Conservation (phyloP, 2,113 vertebrate species). For the Perca schrenkii region DNA sequence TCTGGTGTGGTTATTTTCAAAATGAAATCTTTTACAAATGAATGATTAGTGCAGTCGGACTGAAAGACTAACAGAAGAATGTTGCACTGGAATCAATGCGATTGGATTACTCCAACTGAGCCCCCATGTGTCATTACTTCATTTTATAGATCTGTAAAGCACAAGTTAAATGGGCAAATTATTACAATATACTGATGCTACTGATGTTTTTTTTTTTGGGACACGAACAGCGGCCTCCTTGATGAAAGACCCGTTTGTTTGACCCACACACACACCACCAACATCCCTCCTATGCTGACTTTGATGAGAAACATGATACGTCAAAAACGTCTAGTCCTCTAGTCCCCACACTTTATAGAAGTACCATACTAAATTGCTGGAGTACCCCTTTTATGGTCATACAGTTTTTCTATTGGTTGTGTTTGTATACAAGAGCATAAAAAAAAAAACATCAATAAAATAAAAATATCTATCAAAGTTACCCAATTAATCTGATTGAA, state of each 20-base stretch:
- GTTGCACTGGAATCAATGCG: constrained; percentile 41
- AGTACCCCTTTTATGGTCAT: not conserved
- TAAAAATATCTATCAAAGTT: not conserved
- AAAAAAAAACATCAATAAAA: too few species aligned
- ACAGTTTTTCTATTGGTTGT: too few species aligned
- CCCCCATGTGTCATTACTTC: constrained; percentile 48
- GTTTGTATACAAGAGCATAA: not conserved
- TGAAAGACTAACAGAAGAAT: constrained; percentile 39
- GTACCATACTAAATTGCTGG: not conserved
- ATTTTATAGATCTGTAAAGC: constrained; percentile 47
- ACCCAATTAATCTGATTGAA: not conserved
- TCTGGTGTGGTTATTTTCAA: constrained; percentile 47
- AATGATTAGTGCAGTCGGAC: constrained; percentile 33
- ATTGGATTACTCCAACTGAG: constrained; percentile 51
- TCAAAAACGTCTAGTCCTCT: too few species aligned
- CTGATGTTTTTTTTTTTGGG: not conserved
- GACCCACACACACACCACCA: too few species aligned
- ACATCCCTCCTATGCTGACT: too few species aligned
- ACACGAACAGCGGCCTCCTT: too few species aligned
- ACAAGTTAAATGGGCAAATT: constrained; percentile 28
- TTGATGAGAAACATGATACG: too few species aligned
- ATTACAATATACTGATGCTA: constrained; percentile 8
- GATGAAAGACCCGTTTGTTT: too few species aligned
- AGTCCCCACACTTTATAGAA: too few species aligned
- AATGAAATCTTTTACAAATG: constrained; percentile 54